A percentile compares a stretch with the other conserved stretches of the same genome.
Evolutionary conservation across 2,888 invertebrate genomes (phyloP).

Genomic region (Archips crataeganus): DNA sequence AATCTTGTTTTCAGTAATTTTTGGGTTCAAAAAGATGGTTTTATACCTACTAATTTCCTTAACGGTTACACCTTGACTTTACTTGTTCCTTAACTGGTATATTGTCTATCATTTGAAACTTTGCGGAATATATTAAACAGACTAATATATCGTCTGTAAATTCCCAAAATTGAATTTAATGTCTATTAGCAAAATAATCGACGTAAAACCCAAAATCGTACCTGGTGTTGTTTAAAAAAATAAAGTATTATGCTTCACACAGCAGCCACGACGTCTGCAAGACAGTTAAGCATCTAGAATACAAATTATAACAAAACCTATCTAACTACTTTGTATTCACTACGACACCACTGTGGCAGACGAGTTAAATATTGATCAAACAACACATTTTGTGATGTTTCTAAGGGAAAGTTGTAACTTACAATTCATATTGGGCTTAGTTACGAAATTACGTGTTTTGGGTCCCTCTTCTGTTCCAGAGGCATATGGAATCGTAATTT

Average conservation of each 20-base stretch:
- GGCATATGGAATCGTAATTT: conserved; percentile 37
- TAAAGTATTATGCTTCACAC: conserved; percentile 56
- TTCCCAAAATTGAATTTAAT: background rate
- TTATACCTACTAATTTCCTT: background rate
- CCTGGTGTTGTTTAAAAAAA: conserved; percentile 48
- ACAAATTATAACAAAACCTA: conserved; percentile 64
- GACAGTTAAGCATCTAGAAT: conserved; percentile 64
- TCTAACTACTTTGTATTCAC: conserved; percentile 70
- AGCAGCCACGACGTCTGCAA: conserved; percentile 63
- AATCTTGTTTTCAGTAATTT: background rate
- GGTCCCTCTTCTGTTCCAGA: conserved; percentile 40
- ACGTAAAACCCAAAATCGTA: conserved; percentile 20
- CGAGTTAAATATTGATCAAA: conserved; percentile 79
- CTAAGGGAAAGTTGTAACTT: conserved; percentile 66
- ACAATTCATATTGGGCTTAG: conserved; percentile 49
- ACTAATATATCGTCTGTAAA: background rate
- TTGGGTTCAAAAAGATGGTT: background rate
- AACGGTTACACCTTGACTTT: background rate
- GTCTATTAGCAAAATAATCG: background rate
- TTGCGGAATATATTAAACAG: background rate
- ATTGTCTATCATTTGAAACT: background rate
- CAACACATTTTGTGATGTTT: conserved; percentile 50
- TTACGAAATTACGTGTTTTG: conserved; percentile 41
- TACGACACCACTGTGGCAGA: conserved; percentile 69
- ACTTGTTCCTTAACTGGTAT: background rate